Percentiles rank a stretch among this genome's conserved stretches.
Conservation (phyloP, 2,797 vertebrate genomes). For the Yasuhikotakia modesta region DNA sequence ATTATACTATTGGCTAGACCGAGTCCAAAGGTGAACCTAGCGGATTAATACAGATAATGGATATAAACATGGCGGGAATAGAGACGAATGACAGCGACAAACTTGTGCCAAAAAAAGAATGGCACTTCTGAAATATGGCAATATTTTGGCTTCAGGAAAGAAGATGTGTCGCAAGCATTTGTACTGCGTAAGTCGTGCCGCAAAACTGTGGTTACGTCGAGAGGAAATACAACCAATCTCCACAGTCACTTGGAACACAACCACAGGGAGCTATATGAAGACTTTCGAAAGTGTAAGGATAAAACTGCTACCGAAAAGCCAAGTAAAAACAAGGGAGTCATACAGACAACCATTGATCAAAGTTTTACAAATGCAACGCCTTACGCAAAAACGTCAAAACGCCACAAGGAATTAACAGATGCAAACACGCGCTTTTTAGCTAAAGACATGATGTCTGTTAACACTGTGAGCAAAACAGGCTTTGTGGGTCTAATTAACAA, state of each 20-base stretch:
- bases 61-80: too few relatives aligned
- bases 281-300: background rate
- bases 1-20: too few relatives aligned
- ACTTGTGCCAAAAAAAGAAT: background rate
- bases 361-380: constrained; percentile 25
- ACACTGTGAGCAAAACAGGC: constrained; percentile 38
- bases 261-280: too few relatives aligned
- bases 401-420: constrained; percentile 37
- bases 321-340: background rate
- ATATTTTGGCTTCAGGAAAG: background rate
- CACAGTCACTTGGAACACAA: too few relatives aligned
- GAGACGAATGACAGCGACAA: too few relatives aligned
- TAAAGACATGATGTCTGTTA: constrained; percentile 40
- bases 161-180: background rate
- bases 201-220: background rate
- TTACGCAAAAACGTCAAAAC: constrained; percentile 16
- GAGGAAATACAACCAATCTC: background rate
- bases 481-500: constrained; percentile 28
- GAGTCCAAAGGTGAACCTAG: background rate
- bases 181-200: background rate
- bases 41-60: background rate
- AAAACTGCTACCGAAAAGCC: background rate
- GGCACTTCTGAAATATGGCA: background rate
- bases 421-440: constrained; percentile 28
- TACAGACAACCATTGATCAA: background rate